phyloP scores from a whole-genome alignment of 2,113 vertebrate genomes.

The Camelus dromedarius region DNA sequence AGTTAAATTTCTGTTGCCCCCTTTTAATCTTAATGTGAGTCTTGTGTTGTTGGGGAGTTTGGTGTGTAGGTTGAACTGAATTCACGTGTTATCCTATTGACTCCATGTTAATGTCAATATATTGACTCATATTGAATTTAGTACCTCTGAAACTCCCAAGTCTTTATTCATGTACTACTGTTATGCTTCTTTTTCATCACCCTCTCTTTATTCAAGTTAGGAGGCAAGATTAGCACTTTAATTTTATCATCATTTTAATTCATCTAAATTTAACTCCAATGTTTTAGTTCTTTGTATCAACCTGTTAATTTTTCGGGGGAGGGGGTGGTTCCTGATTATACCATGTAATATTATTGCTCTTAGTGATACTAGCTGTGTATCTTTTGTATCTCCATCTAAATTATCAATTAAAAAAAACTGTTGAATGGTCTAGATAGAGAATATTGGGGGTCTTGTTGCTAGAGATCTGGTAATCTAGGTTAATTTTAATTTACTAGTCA shows the following conservation, averaged over 20 bases:
- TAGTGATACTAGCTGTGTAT: background rate
- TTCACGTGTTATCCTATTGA: background rate
- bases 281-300: conserved; percentile 21
- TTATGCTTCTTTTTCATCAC: background rate
- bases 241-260: conserved; percentile 17
- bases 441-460: background rate
- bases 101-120: background rate
- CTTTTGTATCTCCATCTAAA: conserved; percentile 37
- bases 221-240: background rate
- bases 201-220: conserved; percentile 9
- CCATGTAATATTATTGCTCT: background rate
- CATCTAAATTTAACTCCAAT: conserved; percentile 4
- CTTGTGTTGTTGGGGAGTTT: background rate
- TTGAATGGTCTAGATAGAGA: background rate
- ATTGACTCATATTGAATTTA: conserved; percentile 34
- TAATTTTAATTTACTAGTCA: conserved; percentile 35
- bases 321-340: background rate
- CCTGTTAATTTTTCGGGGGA: background rate
- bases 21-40: background rate
- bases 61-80: conserved; percentile 18
- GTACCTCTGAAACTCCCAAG: background rate
- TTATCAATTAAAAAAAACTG: background rate
- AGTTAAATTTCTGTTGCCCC: background rate
- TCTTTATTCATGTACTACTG: background rate
- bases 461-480: background rate